Evolutionary conservation across 2,113 vertebrate genomes (phyloP).

Genomic region (Plotosus lineatus): DNA sequence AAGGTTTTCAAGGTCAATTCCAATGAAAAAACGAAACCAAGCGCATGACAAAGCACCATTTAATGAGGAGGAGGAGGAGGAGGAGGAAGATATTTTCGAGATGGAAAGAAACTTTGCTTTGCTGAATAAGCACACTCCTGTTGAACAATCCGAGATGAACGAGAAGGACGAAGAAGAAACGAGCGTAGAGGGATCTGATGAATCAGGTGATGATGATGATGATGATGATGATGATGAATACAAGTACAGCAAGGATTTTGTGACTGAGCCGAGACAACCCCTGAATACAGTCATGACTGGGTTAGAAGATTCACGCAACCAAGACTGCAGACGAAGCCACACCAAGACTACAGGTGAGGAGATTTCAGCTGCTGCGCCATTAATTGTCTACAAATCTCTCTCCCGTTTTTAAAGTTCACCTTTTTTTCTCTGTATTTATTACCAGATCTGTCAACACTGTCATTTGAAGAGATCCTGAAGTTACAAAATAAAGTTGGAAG

Average conservation of each 20-base stretch:
- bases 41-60: background rate
- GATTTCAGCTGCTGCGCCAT: background rate
- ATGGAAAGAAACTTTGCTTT: constrained; percentile 58
- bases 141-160: background rate
- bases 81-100: constrained; percentile 41
- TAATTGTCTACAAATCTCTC: too few species aligned
- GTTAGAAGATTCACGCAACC: background rate
- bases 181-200: constrained; percentile 2
- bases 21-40: background rate
- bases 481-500: constrained; percentile 72
- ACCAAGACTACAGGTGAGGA: constrained; percentile 41
- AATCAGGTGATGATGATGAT: constrained; percentile 29
- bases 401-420: background rate
- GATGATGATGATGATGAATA: constrained; percentile 21
- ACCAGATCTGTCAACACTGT: constrained; percentile 71
- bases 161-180: background rate
- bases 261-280: background rate
- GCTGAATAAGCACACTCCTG: constrained; percentile 17
- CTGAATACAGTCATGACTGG: background rate
- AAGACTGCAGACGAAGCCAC: background rate
- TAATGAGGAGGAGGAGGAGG: constrained; percentile 31
- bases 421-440: background rate
- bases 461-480: constrained; percentile 72
- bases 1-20: background rate
- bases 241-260: background rate